Conservation (phyloP, 1,140 invertebrate species). For the Lasioglossum albipes region DNA sequence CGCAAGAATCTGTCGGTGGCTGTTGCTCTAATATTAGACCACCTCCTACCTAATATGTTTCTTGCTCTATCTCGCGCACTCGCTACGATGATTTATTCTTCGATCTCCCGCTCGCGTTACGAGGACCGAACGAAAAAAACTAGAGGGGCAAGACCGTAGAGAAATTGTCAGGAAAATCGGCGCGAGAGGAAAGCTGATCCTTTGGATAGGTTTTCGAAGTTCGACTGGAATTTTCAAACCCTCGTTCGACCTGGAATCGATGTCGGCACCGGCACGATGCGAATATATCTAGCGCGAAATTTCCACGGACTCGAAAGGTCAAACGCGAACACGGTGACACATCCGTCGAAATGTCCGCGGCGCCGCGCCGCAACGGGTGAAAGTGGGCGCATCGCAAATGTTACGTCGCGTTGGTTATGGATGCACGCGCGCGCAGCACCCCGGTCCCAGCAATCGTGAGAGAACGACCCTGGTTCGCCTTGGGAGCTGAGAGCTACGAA, state of each 20-base stretch:
- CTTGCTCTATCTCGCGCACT: constrained; percentile 35
- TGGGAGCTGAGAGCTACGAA: constrained; percentile 29
- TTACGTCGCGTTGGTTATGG: neutral
- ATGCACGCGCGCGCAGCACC: neutral
- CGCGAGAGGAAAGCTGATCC: neutral
- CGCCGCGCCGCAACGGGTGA: constrained; percentile 16
- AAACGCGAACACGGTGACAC: neutral
- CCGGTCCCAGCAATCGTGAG: constrained; percentile 44
- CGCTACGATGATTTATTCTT: constrained; percentile 35
- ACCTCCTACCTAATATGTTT: constrained; percentile 40
- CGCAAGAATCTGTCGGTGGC: constrained; percentile 47
- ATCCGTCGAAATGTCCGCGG: constrained; percentile 14
- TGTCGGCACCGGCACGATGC: neutral
- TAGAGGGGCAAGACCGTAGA: no score
- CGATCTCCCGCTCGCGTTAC: neutral
- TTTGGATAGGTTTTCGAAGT: no score
- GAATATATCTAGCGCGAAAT: neutral
- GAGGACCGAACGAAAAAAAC: neutral
- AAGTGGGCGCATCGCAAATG: constrained; percentile 31
- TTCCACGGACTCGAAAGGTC: constrained; percentile 6
- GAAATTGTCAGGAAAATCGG: neutral
- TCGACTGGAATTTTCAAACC: neutral
- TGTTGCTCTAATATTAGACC: constrained; percentile 61
- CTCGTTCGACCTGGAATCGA: neutral
- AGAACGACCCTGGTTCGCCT: constrained; percentile 63